Percentiles rank a stretch among this genome's conserved stretches.
phyloP scores from a whole-genome alignment of 1,140 invertebrate species.

The Euura saliciscinereae region DNA sequence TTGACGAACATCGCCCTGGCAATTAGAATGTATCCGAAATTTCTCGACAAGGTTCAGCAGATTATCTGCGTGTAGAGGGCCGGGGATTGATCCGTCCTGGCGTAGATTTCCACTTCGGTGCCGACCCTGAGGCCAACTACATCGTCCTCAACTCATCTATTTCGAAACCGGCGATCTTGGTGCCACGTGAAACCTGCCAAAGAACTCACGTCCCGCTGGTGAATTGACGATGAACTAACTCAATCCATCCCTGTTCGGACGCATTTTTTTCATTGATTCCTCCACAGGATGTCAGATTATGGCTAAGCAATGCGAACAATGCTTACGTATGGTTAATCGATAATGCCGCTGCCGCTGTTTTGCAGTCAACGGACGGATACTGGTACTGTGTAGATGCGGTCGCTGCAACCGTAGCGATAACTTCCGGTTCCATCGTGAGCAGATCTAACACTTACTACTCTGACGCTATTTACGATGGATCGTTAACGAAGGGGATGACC shows the following conservation, averaged over 20 bases:
- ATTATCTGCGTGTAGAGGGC: conserved; percentile 54
- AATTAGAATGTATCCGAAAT: conserved; percentile 35
- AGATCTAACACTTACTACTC: conserved; percentile 7
- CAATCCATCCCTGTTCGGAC: no score
- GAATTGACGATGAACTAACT: no score
- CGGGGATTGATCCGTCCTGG: conserved; percentile 58
- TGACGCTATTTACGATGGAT: conserved; percentile 24
- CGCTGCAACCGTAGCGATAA: background rate
- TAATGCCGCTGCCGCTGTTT: conserved; percentile 36
- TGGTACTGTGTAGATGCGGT: conserved; percentile 25
- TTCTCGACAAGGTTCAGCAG: conserved; percentile 55
- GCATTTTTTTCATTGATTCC: no score
- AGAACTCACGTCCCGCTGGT: conserved; percentile 33
- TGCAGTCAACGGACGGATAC: conserved; percentile 13
- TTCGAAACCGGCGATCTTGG: conserved; percentile 36
- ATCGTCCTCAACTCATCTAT: conserved; percentile 56
- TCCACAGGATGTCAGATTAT: no score
- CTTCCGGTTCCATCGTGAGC: background rate
- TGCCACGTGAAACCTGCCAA: conserved; percentile 52
- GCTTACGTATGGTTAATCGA: conserved; percentile 42
- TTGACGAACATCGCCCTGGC: no score
- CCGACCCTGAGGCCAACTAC: conserved; percentile 64
- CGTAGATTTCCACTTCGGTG: conserved; percentile 68
- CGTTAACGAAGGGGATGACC: conserved; percentile 5
- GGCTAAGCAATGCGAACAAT: conserved; percentile 38